Base-by-base conservation (phyloP, 92 coral and sea anemone genomes). In the Porites lobata region DNA sequence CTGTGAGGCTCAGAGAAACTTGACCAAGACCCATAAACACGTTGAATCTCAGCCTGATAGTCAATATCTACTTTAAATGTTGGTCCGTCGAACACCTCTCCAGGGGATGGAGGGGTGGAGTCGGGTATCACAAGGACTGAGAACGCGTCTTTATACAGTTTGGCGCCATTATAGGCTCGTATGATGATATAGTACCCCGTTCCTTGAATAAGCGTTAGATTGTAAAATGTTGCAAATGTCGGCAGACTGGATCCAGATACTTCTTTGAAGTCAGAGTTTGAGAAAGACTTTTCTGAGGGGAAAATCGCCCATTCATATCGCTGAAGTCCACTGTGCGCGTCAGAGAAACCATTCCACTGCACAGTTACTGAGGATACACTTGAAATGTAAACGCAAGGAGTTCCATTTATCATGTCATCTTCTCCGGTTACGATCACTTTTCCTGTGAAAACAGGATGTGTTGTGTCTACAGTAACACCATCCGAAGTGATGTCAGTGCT, bases 401-500 rank as follows among this genome's bases (percentile, higher is more conserved):
- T 81, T 13, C 96, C 96, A 78, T 95, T 88, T 54, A 84, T 75
- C 1, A 69, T 43, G 63, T 92, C 98, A 5, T 26, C 69, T 54
- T 65, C 72, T 0, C 99, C 99, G 22, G 77, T 78, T 2, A 96
- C 95, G 10, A 24, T 32, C 20, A 96, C 90, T 15, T 80, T 81
- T 2, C 99, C 99, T 15, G 92, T 96, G 65, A 95, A 96, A 20
- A 96, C 96, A 18, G 99, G 99, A 19, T 93, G 94, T 7, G 96
- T 87, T 15, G 94, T 92, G 72, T 95, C 98, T 24, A 96, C 81
- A 13, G 85, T 92, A 32, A 96, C 92, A 7, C 99, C 99, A 87
- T 93, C 89, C n/a, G 91, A 83, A n/a, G 66, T 93, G 20, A 89
- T 94, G 1, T 93, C 96, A 18, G 79, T 81, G 52, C 82, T 53